Evolutionary conservation across 2,797 vertebrate species (phyloP).

Genomic region (Epinephelus malabaricus): DNA sequence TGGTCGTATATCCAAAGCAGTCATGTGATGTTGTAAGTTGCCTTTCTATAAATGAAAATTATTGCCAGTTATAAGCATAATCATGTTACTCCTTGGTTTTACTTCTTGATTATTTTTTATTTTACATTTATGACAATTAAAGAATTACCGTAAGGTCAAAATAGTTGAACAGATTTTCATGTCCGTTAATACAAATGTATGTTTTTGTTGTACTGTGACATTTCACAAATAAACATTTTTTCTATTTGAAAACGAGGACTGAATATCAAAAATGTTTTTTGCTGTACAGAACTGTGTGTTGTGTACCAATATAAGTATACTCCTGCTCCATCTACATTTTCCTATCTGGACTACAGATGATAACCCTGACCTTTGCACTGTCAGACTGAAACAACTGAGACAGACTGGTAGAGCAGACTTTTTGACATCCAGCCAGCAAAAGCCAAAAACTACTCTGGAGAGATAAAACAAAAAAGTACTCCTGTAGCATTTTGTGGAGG

Average conservation of each 20-base stretch:
- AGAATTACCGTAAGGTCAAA: neutral
- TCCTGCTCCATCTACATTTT: neutral
- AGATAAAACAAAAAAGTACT: neutral
- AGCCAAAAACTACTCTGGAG: neutral
- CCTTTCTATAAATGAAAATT: constrained; percentile 27
- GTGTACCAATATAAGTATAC: neutral
- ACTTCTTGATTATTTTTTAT: neutral
- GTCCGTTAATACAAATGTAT: neutral
- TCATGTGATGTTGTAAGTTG: constrained; percentile 8
- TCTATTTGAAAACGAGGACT: constrained; percentile 11
- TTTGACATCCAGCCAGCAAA: neutral
- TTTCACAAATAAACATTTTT: constrained; percentile 61
- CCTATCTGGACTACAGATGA: neutral
- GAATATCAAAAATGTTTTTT: neutral
- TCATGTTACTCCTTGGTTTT: neutral
- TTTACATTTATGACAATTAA: constrained; percentile 17
- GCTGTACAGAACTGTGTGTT: neutral
- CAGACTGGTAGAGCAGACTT: neutral
- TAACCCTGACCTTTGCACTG: neutral
- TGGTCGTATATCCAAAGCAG: neutral
- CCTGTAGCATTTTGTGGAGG: neutral
- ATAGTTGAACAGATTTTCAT: neutral
- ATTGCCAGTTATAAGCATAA: constrained; percentile 1
- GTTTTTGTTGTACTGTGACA: constrained; percentile 10
- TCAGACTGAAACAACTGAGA: constrained; percentile 12